phyloP scores from a whole-genome alignment of 2,888 invertebrate genomes.

The Megalurothrips usitatus region DNA sequence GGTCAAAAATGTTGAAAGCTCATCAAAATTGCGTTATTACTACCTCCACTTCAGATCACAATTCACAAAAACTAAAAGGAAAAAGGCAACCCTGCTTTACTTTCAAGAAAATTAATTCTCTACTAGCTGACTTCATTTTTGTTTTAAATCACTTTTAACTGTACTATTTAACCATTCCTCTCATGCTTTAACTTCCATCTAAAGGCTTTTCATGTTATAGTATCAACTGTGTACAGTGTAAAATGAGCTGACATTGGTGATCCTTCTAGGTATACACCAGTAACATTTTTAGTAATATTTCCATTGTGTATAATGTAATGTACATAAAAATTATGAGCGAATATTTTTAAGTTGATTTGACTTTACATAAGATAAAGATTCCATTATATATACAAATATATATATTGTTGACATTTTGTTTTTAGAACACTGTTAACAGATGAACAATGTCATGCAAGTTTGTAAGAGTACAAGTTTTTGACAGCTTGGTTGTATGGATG shows the following conservation, averaged over 20 bases:
- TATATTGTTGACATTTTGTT: slow-evolving; percentile 5
- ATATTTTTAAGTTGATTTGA: slow-evolving; percentile 16
- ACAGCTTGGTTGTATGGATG: background rate
- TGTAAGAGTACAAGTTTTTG: background rate
- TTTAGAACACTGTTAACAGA: slow-evolving; percentile 6
- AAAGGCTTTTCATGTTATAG: slow-evolving; percentile 4
- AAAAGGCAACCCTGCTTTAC: background rate
- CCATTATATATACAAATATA: background rate
- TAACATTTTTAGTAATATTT: background rate
- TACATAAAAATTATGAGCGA: background rate
- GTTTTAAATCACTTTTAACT: background rate
- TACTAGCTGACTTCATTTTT: background rate
- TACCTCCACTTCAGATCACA: no score
- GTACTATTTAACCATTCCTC: background rate
- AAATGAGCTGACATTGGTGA: slow-evolving; percentile 14
- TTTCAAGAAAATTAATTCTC: background rate
- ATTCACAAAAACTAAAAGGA: background rate
- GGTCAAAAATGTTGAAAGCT: no score
- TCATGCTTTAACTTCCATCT: background rate
- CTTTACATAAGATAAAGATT: background rate
- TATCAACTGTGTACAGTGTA: background rate
- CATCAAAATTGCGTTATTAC: no score
- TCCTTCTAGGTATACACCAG: slow-evolving; percentile 1
- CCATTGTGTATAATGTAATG: slow-evolving; percentile 3
- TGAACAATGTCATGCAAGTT: background rate